Conservation (phyloP, 2,113 vertebrate genomes). For the Garra rufa region DNA sequence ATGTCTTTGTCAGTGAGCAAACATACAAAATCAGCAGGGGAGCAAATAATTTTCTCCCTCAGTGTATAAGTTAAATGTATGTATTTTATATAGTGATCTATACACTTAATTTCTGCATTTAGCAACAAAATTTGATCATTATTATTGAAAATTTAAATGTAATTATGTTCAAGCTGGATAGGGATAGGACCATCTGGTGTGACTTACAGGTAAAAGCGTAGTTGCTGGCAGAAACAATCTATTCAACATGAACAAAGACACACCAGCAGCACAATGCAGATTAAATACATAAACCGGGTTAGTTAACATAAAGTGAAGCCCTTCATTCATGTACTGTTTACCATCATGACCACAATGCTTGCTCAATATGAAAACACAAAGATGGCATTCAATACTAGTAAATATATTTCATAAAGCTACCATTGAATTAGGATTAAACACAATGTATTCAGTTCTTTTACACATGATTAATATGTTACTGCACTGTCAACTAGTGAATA, state of each 20-base stretch:
- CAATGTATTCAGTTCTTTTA: neutral
- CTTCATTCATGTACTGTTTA: conserved; percentile 5
- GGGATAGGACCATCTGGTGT: too few relatives aligned
- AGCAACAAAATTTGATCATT: neutral
- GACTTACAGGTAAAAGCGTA: neutral
- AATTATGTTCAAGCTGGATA: too few relatives aligned
- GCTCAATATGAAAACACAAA: neutral
- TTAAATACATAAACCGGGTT: neutral
- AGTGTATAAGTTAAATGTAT: neutral
- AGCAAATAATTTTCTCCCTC: too few relatives aligned
- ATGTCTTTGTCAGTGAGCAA: too few relatives aligned
- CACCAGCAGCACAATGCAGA: conserved; percentile 22
- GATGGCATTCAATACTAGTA: conserved; percentile 4
- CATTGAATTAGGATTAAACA: conserved; percentile 34
- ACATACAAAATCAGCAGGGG: too few relatives aligned
- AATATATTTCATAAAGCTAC: neutral
- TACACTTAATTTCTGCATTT: neutral
- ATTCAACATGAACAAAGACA: conserved; percentile 39
- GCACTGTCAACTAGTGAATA: neutral
- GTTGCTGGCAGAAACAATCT: neutral
- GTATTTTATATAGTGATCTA: neutral
- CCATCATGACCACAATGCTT: conserved; percentile 15
- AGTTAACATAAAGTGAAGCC: neutral
- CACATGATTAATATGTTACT: conserved; percentile 9
- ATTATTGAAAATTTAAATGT: neutral